These are phyloP conservation scores for Cirrhinus mrigala DNA, from an alignment of 2,797 vertebrate genomes.

Conservation along the genomic window DNA sequence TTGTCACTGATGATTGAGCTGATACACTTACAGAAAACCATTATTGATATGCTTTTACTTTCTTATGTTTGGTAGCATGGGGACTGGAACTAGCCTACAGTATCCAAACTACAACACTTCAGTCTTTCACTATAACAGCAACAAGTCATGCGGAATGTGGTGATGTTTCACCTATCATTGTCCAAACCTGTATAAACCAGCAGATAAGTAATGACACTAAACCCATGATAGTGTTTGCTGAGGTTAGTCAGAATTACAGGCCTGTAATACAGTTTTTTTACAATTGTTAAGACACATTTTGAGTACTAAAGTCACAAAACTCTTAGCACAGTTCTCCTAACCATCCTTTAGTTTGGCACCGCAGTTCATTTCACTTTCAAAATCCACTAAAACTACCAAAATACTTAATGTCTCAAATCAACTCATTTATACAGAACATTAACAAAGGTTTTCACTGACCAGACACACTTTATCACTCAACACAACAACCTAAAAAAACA, in stretches of 20 bases:
- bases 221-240: slow-evolving; percentile 67
- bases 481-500: too few species aligned
- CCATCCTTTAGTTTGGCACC: too few species aligned
- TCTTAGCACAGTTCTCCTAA: too few species aligned
- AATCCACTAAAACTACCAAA: too few species aligned
- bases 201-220: slow-evolving; percentile 51
- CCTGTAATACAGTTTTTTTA: slow-evolving; percentile 63
- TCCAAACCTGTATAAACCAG: slow-evolving; percentile 64
- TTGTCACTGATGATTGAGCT: background rate
- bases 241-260: slow-evolving; percentile 68
- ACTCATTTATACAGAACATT: too few species aligned
- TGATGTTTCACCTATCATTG: slow-evolving; percentile 69
- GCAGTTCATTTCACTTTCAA: too few species aligned
- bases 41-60: background rate
- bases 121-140: slow-evolving; percentile 75
- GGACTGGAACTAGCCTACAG: slow-evolving; percentile 41
- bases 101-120: slow-evolving; percentile 60
- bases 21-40: too few species aligned
- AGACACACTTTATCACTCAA: too few species aligned
- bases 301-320: too few species aligned
- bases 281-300: too few species aligned
- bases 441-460: too few species aligned
- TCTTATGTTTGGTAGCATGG: slow-evolving; percentile 67
- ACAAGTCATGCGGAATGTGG: slow-evolving; percentile 68
- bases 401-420: too few species aligned